A percentile compares a stretch with the other conserved stretches of the same genome.
phyloP scores from a whole-genome alignment of 1,140 invertebrate genomes.

The honey bee (Apis mellifera) region Amel_HAv3.1 CM009931.2:21330501-21331000 shows the following conservation, averaged over 20 bases:
- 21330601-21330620: too few species aligned
- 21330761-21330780: background rate
- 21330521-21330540: too few species aligned
- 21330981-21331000: conserved; percentile 47
- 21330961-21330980: conserved; percentile 17
- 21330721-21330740: conserved; percentile 10
- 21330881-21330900: conserved; percentile 22
- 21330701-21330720: background rate
- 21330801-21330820: conserved; percentile 1
- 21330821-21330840: conserved; percentile 42
- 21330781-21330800: conserved; percentile 19
- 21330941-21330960: background rate
- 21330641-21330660: too few species aligned
- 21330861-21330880: background rate
- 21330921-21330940: conserved; percentile 22
- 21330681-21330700: too few species aligned
- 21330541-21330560: too few species aligned
- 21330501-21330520: too few species aligned
- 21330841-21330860: conserved; percentile 41
- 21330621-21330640: too few species aligned
- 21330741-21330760: conserved; percentile 9
- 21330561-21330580: too few species aligned
- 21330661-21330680: too few species aligned
- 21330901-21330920: conserved; percentile 30
- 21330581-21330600: too few species aligned